Evolutionary conservation across 2,797 vertebrate genomes (phyloP), one percentile per base, ranked within the genome.

Genomic region (Sciaenops ocellatus): DNA sequence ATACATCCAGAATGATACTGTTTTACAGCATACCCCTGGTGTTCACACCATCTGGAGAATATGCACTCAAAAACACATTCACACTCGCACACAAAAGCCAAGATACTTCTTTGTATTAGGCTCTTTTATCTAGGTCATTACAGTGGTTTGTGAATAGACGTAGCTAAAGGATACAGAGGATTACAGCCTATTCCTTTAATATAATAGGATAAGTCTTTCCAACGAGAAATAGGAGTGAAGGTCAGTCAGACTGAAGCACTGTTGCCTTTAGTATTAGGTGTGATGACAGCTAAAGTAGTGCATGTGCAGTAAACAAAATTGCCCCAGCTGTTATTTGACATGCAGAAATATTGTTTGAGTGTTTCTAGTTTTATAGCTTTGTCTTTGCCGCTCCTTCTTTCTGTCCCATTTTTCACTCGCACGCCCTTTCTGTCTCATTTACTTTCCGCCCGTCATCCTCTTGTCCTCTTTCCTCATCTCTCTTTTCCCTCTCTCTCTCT

Each of bases 21-120:
- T 70, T 88, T 89, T 86, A 82, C 52, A 79, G 89, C 30, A 7
- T 59, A 78, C 67, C 84, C 84, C 82, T 62, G 69, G 70, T 90
- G 87, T 88, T 90, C 66, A 56, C 71, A 77, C 92, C 93, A 93
- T 93, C 92, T 93, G 94, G 80, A 82, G 70, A 42, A 44, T 54
- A 69, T 57, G 66, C 54, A 71, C 76, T 68, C 70, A 73, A 70
- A 89, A 73, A 84, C 71, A 59, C 30, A 20, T 69, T 55, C 68
- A 76, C 52, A 46, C 60, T 69, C 15, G 22, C 78, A 69, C 60
- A 57, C 62, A 55, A 47, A 46, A 44, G 59, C 68, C 61, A 66
- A 68, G 41, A 72, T 62, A 62, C 52, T 67, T 87, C 68, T 78
- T 78, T 30, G 2, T 57, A 82, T 88, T 90, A 81, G 57, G 30